Conservation (phyloP, 2,113 vertebrate species). For the Pao palembangensis region DNA sequence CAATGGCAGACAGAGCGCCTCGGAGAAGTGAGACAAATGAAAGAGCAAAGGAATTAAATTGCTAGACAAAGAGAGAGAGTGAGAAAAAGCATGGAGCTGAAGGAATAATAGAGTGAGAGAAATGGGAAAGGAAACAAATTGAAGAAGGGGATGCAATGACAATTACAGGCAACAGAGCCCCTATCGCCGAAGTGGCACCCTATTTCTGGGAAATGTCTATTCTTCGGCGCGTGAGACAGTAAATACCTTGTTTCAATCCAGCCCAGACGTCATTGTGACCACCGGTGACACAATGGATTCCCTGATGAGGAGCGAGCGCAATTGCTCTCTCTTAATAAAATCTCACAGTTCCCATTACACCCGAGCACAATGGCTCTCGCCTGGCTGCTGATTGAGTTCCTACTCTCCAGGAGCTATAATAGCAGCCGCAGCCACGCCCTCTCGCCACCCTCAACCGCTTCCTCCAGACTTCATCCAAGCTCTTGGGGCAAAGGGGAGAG, state of each 20-base stretch:
- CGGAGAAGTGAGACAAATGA: constrained; percentile 23
- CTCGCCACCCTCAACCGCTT: constrained; percentile 20
- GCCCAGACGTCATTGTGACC: constrained; percentile 69
- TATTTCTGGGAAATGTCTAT: constrained; percentile 65
- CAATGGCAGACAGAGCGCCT: constrained; percentile 17
- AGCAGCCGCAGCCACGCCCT: constrained; percentile 44
- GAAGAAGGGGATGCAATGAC: constrained; percentile 63
- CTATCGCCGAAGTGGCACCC: constrained; percentile 56
- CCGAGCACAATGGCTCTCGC: constrained; percentile 70
- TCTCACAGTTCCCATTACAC: constrained; percentile 80
- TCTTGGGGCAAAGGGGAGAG: background rate
- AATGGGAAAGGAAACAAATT: constrained; percentile 41
- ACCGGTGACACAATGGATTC: constrained; percentile 70
- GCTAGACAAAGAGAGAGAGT: constrained; percentile 5
- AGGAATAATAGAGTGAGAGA: constrained; percentile 44
- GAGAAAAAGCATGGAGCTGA: constrained; percentile 11
- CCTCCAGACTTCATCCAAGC: constrained; percentile 7
- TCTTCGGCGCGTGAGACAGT: constrained; percentile 67
- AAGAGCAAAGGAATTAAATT: constrained; percentile 36
- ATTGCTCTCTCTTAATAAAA: constrained; percentile 82
- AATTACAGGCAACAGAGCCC: constrained; percentile 61
- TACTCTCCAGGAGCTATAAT: constrained; percentile 66
- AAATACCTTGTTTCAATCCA: constrained; percentile 73
- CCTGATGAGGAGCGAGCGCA: constrained; percentile 77
- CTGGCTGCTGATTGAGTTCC: constrained; percentile 77